Evolutionary conservation across 2,888 invertebrate species (phyloP).

Genomic region (Tipula helvola): DNA sequence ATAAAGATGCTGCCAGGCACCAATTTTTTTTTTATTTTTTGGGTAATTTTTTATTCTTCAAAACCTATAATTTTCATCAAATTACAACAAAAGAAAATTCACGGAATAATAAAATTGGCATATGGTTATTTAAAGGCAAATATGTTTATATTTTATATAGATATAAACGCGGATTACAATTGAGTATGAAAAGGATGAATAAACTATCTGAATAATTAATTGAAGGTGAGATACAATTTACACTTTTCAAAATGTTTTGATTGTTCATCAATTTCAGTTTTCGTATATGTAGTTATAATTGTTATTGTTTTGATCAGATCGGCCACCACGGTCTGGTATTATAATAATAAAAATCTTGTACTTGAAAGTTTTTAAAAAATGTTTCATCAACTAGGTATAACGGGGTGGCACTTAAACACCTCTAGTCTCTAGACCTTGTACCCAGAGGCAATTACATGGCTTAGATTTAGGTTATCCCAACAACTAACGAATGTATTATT

Average conservation of each 20-base stretch:
- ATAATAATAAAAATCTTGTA: too few species aligned
- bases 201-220: background rate
- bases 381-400: too few species aligned
- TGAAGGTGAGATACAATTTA: background rate
- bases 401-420: too few species aligned
- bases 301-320: too few species aligned
- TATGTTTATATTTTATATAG: background rate
- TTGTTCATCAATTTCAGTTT: background rate
- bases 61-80: conserved; percentile 4
- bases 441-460: too few species aligned
- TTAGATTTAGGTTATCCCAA: too few species aligned
- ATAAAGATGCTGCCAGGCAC: background rate
- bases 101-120: background rate
- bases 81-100: background rate
- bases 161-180: background rate
- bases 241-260: background rate
- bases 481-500: too few species aligned
- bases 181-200: background rate
- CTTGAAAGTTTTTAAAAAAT: too few species aligned
- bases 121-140: background rate
- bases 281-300: too few species aligned
- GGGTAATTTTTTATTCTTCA: background rate
- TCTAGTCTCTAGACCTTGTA: too few species aligned
- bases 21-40: background rate
- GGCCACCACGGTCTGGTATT: too few species aligned